Evolutionary conservation across 2,797 vertebrate genomes (phyloP).

Genomic region (Ammospiza maritima): DNA sequence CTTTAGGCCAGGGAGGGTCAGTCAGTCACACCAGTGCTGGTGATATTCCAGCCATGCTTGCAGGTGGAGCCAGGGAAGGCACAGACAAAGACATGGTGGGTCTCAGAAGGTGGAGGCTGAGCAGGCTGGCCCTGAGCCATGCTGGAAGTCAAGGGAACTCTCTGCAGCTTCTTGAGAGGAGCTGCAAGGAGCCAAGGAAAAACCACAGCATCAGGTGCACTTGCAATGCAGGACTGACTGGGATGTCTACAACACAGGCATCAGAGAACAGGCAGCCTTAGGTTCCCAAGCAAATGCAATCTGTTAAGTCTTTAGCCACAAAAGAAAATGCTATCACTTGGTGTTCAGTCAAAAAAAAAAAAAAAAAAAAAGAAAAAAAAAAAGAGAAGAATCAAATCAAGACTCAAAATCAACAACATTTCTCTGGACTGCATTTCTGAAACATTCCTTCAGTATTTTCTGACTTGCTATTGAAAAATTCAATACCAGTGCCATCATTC

Average conservation of each 20-base stretch:
- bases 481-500: neutral
- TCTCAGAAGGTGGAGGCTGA: neutral
- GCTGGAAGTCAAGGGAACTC: neutral
- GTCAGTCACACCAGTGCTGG: rapidly evolving
- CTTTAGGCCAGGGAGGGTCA: neutral
- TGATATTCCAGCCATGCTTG: neutral
- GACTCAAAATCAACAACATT: neutral
- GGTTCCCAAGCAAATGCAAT: neutral
- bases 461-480: neutral
- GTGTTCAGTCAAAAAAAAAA: neutral
- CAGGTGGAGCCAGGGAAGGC: neutral
- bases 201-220: neutral
- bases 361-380: too few species aligned
- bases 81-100: rapidly evolving
- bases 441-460: neutral
- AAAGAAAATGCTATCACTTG: neutral
- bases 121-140: rapidly evolving
- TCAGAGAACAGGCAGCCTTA: neutral
- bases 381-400: neutral
- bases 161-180: neutral
- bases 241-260: neutral
- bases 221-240: neutral
- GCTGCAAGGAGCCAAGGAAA: neutral
- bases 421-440: neutral
- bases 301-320: neutral